These are phyloP conservation scores for Tyria jacobaeae DNA, from an alignment of 2,888 invertebrate species.

Conservation along the genomic window DNA sequence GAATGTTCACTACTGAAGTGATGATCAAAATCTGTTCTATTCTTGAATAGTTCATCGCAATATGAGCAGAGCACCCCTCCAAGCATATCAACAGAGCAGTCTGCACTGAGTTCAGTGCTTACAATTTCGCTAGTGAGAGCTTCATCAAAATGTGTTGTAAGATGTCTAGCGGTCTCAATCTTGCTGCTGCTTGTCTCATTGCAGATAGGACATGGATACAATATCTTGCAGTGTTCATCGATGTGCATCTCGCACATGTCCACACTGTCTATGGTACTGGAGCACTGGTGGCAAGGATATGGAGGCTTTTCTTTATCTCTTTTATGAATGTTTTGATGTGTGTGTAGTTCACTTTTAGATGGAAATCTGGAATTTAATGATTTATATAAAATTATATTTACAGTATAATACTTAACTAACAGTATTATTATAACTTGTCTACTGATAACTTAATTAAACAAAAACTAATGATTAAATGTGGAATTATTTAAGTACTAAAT, in stretches of 20 bases:
- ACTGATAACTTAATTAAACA: too few relatives aligned
- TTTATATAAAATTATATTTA: not conserved
- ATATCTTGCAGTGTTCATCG: conserved; percentile 65
- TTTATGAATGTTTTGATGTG: conserved; percentile 71
- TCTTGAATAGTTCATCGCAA: conserved; percentile 82
- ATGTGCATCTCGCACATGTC: conserved; percentile 73
- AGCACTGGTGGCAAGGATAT: conserved; percentile 68
- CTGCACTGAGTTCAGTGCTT: conserved; percentile 59
- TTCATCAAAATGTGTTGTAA: conserved; percentile 71
- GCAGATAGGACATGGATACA: conserved; percentile 76
- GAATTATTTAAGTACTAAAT: too few relatives aligned
- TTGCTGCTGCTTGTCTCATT: conserved; percentile 60
- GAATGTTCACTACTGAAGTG: conserved; percentile 82
- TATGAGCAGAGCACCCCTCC: conserved; percentile 84
- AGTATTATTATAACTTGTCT: too few relatives aligned
- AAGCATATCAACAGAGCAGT: conserved; percentile 74
- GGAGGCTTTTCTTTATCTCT: conserved; percentile 66
- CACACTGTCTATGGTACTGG: conserved; percentile 58
- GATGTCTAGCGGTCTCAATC: conserved; percentile 62
- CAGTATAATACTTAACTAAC: too few relatives aligned
- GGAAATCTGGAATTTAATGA: conserved; percentile 63
- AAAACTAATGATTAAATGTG: too few relatives aligned
- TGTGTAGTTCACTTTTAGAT: conserved; percentile 67
- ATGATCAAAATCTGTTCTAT: conserved; percentile 81
- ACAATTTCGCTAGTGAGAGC: conserved; percentile 45